Conservation (phyloP, 2,113 vertebrate genomes). For the Elanoides forficatus region DNA sequence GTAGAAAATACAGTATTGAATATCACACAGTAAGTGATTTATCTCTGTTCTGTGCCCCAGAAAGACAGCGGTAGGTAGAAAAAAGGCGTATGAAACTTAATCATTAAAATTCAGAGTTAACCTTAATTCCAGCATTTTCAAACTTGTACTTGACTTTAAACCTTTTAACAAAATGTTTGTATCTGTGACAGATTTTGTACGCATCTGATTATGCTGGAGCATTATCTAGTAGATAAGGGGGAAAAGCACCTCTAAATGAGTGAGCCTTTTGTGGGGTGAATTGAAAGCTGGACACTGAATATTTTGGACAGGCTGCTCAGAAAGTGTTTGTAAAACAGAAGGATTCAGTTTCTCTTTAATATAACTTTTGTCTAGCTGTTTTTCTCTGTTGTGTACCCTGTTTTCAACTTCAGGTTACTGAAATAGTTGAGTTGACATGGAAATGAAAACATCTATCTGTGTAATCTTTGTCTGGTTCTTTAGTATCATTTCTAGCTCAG, state of each 20-base stretch:
- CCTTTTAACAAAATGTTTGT: neutral
- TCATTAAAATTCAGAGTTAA: neutral
- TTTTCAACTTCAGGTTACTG: neutral
- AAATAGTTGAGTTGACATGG: neutral
- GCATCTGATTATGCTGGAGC: neutral
- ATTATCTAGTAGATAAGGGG: neutral
- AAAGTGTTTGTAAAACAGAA: neutral
- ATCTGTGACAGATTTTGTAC: neutral
- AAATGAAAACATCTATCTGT: neutral
- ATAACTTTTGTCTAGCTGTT: neutral
- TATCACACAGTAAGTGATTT: neutral
- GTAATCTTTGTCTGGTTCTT: neutral
- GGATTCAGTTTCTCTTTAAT: neutral
- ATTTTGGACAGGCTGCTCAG: neutral
- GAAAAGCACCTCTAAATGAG: neutral
- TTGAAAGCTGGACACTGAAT: neutral
- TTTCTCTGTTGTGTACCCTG: neutral
- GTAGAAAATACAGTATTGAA: neutral
- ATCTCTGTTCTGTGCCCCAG: neutral
- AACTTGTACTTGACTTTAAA: neutral
- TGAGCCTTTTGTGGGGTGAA: neutral
- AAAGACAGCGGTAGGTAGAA: neutral
- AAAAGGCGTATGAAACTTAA: neutral
- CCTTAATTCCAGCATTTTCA: neutral
- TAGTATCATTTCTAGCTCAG: neutral